phyloP scores from a whole-genome alignment of 2,797 vertebrate species.

The Mus caroli region DNA sequence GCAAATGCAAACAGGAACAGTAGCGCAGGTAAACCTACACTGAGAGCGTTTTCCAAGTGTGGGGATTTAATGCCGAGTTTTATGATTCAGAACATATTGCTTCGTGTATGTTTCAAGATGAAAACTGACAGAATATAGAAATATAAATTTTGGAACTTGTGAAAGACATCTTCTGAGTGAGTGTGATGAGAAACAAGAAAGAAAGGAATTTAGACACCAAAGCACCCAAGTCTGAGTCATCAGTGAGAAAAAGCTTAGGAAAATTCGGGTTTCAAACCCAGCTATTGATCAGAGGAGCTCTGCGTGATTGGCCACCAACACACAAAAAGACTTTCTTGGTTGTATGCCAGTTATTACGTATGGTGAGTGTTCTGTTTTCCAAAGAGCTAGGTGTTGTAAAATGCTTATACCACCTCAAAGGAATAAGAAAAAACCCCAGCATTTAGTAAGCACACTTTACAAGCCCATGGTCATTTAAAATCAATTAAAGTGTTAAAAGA shows the following conservation, averaged over 20 bases:
- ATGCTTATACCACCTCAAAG: constrained; percentile 17
- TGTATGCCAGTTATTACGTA: constrained; percentile 35
- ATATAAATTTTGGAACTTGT: constrained; percentile 80
- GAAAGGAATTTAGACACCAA: constrained; percentile 74
- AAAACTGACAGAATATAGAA: constrained; percentile 79
- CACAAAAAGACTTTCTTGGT: constrained; percentile 42
- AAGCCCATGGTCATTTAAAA: constrained; percentile 61
- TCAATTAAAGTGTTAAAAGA: constrained; percentile 78
- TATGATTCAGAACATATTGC: constrained; percentile 77
- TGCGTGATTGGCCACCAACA: constrained; percentile 51
- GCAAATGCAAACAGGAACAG: constrained; percentile 69
- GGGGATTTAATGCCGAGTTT: constrained; percentile 72
- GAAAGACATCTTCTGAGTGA: constrained; percentile 79
- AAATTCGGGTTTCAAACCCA: constrained; percentile 64
- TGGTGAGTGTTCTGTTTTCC: constrained; percentile 62
- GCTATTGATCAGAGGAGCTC: constrained; percentile 12
- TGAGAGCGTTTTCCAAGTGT: constrained; percentile 67
- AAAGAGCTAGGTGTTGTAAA: constrained; percentile 55
- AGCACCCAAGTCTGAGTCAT: constrained; percentile 53
- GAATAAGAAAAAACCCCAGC: constrained; percentile 20
- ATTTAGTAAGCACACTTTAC: not conserved
- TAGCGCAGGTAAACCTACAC: constrained; percentile 76
- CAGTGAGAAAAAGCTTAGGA: constrained; percentile 38
- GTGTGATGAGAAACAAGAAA: constrained; percentile 69
- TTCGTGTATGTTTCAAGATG: constrained; percentile 78